These are phyloP conservation scores for Charanyca ferruginea DNA, from an alignment of 2,888 invertebrate species.

Conservation along the genomic window DNA sequence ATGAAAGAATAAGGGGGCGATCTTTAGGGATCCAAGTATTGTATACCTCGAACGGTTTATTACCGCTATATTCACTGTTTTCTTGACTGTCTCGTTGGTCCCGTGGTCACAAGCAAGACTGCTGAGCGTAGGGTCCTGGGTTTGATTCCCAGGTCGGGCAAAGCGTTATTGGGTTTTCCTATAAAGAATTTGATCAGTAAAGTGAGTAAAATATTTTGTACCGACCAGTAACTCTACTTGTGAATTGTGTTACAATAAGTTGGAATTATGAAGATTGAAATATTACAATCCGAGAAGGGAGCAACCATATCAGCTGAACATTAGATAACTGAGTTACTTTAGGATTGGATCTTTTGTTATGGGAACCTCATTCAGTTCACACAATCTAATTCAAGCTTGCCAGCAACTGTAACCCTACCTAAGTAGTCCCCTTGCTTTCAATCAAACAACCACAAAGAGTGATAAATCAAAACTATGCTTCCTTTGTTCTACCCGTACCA, in stretches of 20 bases:
- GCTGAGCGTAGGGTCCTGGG: too few species aligned
- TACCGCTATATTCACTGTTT: too few species aligned
- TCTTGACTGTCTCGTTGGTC: too few species aligned
- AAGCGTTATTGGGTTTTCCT: too few species aligned
- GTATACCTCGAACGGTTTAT: too few species aligned
- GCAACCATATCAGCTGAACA: not conserved
- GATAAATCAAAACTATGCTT: not conserved
- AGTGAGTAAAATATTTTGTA: too few species aligned
- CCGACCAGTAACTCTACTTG: not conserved
- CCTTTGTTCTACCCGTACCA: constrained; percentile 18
- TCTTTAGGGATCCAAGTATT: too few species aligned
- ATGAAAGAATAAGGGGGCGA: too few species aligned
- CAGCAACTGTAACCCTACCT: not conserved
- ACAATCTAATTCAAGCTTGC: not conserved
- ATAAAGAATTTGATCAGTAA: too few species aligned
- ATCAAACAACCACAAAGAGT: not conserved
- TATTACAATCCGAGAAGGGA: not conserved
- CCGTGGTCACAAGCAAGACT: too few species aligned
- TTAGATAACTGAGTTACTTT: not conserved
- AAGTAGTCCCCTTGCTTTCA: not conserved
- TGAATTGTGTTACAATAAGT: not conserved
- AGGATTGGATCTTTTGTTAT: not conserved
- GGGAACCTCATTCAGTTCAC: not conserved
- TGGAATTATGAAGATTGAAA: not conserved
- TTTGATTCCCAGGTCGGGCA: too few species aligned